These are phyloP conservation scores for Loripinus fragilis DNA, from an alignment of 2,888 invertebrate species.

Conservation along the genomic window DNA sequence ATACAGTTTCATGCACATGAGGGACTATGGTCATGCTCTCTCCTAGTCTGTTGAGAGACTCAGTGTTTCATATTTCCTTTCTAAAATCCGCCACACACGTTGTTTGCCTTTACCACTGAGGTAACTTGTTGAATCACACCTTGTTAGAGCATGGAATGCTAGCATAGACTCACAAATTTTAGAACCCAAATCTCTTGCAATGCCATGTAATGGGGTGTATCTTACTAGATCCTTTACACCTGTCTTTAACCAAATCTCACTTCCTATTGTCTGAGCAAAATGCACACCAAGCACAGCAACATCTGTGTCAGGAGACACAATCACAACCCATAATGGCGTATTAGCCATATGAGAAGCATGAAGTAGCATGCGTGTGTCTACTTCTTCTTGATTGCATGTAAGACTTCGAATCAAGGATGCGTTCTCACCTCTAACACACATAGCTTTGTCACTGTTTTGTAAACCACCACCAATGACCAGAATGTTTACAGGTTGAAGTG, in stretches of 20 bases:
- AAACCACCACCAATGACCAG: neutral
- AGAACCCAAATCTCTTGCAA: neutral
- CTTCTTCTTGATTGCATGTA: neutral
- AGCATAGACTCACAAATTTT: neutral
- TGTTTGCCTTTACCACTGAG: neutral
- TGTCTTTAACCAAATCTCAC: neutral
- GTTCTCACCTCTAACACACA: neutral
- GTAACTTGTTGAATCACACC: neutral
- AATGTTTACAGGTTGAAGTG: neutral
- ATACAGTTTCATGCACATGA: neutral
- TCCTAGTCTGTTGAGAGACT: neutral
- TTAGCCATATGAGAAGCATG: neutral
- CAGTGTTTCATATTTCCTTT: neutral
- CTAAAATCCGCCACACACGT: neutral
- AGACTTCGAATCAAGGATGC: neutral
- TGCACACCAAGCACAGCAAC: conserved; percentile 8
- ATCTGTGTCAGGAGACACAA: conserved; percentile 7
- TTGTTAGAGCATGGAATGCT: neutral
- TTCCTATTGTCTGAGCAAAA: neutral
- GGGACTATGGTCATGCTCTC: neutral
- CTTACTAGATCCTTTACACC: too few relatives aligned
- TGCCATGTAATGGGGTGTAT: neutral
- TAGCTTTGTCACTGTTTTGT: neutral
- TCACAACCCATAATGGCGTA: neutral
- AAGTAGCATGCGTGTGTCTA: neutral